Base-by-base conservation (phyloP, 1,140 invertebrate species). In the Drosophila setifemur region DNA sequence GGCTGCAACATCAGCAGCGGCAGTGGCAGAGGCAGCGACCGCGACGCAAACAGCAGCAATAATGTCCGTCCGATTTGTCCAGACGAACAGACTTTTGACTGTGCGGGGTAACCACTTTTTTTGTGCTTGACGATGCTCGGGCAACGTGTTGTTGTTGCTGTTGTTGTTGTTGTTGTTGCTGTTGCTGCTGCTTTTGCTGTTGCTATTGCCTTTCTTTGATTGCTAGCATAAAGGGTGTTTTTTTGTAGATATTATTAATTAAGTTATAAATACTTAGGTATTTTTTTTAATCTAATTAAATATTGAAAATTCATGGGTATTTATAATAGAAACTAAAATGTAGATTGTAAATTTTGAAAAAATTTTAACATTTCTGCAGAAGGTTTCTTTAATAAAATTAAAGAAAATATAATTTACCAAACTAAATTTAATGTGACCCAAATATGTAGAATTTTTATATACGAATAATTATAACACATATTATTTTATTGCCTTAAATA, bases 61-160 rank as follows among this genome's bases (percentile, higher is more conserved):
- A 85, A 61, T 54, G 77, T 82, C 79, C 78, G 74, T 83, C 81
- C 66, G 40, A 58, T 67, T 74, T 63, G 79, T 50, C 74, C 79
- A 85, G 78, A 83, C 78, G 70, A 85, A 50, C 79, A 83, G 79
- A 83, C 79, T 85, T 85, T 85, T 79, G 81, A 82, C 82, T 87
- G 72, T 75, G 71, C 73, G 82, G 68, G 82, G 79, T 76, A 67
- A 87, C 76, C 82, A 86, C 76, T 75, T 85, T 85, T n/a, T 85
- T 85, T 69, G 74, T 85, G 75, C 79, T 81, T 73, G 63, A 61
- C 74, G 74, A 64, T 73, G 66, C 53, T 64, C 48, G 31, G 42
- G 48, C 40, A 25, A 53, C 33, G 25, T 53, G 40, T 33, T 66
- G 50, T 53, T 58, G 25, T 48, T 71, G 60, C 55, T 67, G 49